These are phyloP conservation scores for Cryptosula pallasiana DNA, from an alignment of 2,888 invertebrate species.

Conservation along the genomic window DNA sequence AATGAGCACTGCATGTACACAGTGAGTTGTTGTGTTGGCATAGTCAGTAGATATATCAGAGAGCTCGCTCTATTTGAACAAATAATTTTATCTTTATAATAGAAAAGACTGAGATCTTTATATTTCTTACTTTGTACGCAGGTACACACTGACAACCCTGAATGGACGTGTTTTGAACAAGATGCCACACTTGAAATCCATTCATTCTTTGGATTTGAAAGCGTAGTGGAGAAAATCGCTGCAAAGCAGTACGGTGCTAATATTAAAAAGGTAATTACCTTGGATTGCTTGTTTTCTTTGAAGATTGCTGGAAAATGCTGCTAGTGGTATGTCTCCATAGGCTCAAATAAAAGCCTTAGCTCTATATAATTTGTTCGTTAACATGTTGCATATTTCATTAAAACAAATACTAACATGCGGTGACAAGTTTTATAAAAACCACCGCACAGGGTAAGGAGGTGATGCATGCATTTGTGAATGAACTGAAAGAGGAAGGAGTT, in stretches of 20 bases:
- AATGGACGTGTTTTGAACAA: constrained; percentile 96
- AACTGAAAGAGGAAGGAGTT: constrained; percentile 71
- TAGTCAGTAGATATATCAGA: too few relatives aligned
- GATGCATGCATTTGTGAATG: constrained; percentile 79
- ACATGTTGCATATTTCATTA: too few relatives aligned
- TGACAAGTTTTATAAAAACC: not conserved
- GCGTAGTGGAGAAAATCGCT: constrained; percentile 86
- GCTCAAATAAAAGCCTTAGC: too few relatives aligned
- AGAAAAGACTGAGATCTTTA: too few relatives aligned
- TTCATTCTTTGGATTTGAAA: constrained; percentile 90
- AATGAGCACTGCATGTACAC: constrained; percentile 82
- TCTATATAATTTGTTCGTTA: too few relatives aligned
- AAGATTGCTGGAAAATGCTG: too few relatives aligned
- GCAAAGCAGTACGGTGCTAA: constrained; percentile 91
- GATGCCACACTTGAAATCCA: constrained; percentile 84
- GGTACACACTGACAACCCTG: constrained; percentile 86
- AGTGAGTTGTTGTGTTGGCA: too few relatives aligned
- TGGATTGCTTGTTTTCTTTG: too few relatives aligned
- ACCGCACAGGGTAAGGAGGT: constrained; percentile 78
- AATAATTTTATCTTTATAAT: too few relatives aligned
- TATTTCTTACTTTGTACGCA: constrained; percentile 47
- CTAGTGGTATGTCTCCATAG: too few relatives aligned
- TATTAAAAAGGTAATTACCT: constrained; percentile 63
- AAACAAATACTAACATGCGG: too few relatives aligned
- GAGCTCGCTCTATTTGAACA: too few relatives aligned